phyloP scores from a whole-genome alignment of 2,113 vertebrate species.

The Pterocles burchelli region DNA sequence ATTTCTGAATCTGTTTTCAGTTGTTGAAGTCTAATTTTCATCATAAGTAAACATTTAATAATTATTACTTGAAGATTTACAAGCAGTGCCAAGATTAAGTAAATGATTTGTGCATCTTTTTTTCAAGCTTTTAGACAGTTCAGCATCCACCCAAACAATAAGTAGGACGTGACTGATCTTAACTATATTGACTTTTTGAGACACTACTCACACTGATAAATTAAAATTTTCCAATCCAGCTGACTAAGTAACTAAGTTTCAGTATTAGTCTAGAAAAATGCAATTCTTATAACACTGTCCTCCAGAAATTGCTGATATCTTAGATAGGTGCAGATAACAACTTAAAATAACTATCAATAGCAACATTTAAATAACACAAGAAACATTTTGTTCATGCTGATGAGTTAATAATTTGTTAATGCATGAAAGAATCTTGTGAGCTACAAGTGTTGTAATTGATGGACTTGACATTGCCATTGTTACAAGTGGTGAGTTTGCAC shows the following conservation, averaged over 20 bases:
- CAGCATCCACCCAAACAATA: not conserved
- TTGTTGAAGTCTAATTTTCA: slow-evolving; percentile 54
- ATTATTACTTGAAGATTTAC: slow-evolving; percentile 38
- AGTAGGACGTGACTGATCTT: slow-evolving; percentile 5
- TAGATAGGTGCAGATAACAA: slow-evolving; percentile 13
- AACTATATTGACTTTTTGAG: slow-evolving; percentile 37
- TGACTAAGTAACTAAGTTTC: slow-evolving; percentile 1
- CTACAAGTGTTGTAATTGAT: not conserved
- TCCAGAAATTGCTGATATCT: not conserved
- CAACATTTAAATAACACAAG: not conserved
- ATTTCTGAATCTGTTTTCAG: slow-evolving; percentile 38
- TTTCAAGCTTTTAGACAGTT: not conserved
- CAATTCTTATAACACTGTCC: not conserved
- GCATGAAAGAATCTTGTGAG: not conserved
- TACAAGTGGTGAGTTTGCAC: not conserved
- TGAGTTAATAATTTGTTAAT: not conserved
- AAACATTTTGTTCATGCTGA: not conserved
- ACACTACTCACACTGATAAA: not conserved
- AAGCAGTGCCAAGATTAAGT: slow-evolving; percentile 9
- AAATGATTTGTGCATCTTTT: slow-evolving; percentile 46
- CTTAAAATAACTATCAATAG: not conserved
- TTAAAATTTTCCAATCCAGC: slow-evolving; percentile 21
- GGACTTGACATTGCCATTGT: not conserved
- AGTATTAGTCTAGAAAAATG: not conserved
- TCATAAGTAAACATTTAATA: slow-evolving; percentile 62